Conservation (phyloP, 2,113 vertebrate species). For the Coryphaenoides rupestris region DNA sequence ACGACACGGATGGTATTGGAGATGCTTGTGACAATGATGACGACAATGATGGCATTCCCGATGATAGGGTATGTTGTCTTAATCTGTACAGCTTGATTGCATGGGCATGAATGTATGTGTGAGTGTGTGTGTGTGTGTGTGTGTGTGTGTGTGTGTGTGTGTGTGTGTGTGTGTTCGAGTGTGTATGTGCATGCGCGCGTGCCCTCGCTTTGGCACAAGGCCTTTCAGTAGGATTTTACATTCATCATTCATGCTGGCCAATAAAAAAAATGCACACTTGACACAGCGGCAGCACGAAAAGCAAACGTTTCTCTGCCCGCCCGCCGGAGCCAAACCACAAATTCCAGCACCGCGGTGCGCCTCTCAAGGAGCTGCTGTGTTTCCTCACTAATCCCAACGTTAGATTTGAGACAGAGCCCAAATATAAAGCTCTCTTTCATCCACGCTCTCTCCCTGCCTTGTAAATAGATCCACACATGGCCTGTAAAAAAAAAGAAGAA, state of each 20-base stretch:
- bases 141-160: conserved; percentile 2
- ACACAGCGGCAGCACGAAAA: conserved; percentile 36
- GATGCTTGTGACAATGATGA: conserved; percentile 96
- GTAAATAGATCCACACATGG: conserved; percentile 39
- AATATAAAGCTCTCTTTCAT: conserved; percentile 59
- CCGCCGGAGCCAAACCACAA: conserved; percentile 56
- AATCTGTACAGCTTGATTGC: background rate
- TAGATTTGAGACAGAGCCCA: conserved; percentile 45
- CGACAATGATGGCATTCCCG: conserved; percentile 90
- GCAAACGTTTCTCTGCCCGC: conserved; percentile 48
- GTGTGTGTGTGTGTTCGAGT: conserved; percentile 1
- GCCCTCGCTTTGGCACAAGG: background rate
- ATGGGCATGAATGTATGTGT: background rate
- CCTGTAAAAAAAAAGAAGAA: conserved; percentile 27
- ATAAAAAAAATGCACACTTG: conserved; percentile 25
- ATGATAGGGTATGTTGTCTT: conserved; percentile 82
- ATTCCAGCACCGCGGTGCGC: conserved; percentile 54
- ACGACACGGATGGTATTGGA: conserved; percentile 93
- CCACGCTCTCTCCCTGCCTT: conserved; percentile 10
- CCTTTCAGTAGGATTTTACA: conserved; percentile 26
- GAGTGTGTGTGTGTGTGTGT: background rate
- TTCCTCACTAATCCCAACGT: conserved; percentile 50
- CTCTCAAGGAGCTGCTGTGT: conserved; percentile 56
- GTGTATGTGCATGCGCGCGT: background rate
- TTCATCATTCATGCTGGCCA: conserved; percentile 44